These are phyloP conservation scores for Euglossa dilemma DNA, from an alignment of 1,140 invertebrate genomes.

Conservation along the genomic window DNA sequence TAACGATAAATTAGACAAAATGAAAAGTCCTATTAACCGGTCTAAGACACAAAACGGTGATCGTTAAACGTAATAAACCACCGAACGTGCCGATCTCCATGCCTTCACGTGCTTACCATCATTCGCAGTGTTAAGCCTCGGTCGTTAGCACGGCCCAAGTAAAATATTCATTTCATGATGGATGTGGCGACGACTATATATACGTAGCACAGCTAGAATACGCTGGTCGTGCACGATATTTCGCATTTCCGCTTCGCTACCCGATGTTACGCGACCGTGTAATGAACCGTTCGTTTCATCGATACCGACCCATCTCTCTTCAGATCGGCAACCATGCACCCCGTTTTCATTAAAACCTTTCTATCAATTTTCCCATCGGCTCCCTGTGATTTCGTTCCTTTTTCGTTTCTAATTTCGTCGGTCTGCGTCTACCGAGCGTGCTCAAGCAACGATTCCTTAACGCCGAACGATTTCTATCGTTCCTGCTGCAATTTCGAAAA, in stretches of 20 bases:
- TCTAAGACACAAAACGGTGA: background rate
- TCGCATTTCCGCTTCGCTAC: slow-evolving; percentile 40
- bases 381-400: background rate
- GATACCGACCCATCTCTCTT: slow-evolving; percentile 1
- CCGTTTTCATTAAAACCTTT: slow-evolving; percentile 25
- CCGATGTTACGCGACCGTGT: slow-evolving; percentile 27
- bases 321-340: background rate
- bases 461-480: background rate
- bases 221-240: slow-evolving; percentile 40
- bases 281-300: slow-evolving; percentile 23
- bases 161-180: slow-evolving; percentile 64
- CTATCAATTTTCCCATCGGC: background rate
- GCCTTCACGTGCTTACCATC: slow-evolving; percentile 27
- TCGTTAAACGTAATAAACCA: slow-evolving; percentile 18
- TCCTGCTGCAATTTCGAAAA: background rate
- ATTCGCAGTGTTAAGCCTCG: slow-evolving; percentile 40
- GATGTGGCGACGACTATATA: slow-evolving; percentile 38
- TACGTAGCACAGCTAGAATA: slow-evolving; percentile 7
- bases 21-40: background rate
- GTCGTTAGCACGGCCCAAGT: slow-evolving; percentile 51
- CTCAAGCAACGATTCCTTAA: background rate
- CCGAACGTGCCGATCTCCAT: slow-evolving; percentile 10
- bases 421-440: background rate
- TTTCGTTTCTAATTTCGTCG: background rate
- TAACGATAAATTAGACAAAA: background rate